phyloP scores from a whole-genome alignment of 2,113 vertebrate genomes.

The human (Homo sapiens) region GRCh38 chr12:122508001-122508500 shows the following conservation, averaged over 20 bases:
- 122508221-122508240: conserved; percentile 99
- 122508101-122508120: not conserved
- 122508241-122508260: conserved; percentile 97
- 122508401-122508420: conserved; percentile 96
- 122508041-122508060: too few species aligned
- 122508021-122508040: too few species aligned
- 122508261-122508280: conserved; percentile 98
- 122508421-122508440: conserved; percentile 92
- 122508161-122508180: not conserved
- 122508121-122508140: not conserved
- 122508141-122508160: not conserved
- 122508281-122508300: conserved; percentile 97
- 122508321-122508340: conserved; percentile 97
- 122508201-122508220: conserved; percentile 87
- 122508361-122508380: conserved; percentile 98
- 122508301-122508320: conserved; percentile 98
- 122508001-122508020: too few species aligned
- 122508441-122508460: conserved; percentile 83
- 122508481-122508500: not conserved
- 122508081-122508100: too few species aligned
- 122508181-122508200: not conserved
- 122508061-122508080: too few species aligned
- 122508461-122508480: not conserved
- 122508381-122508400: conserved; percentile 98
- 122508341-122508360: conserved; percentile 98